Evolutionary conservation across 2,113 vertebrate genomes (phyloP), one percentile per base, ranked within the genome.

Genomic region (Motacilla alba): DNA sequence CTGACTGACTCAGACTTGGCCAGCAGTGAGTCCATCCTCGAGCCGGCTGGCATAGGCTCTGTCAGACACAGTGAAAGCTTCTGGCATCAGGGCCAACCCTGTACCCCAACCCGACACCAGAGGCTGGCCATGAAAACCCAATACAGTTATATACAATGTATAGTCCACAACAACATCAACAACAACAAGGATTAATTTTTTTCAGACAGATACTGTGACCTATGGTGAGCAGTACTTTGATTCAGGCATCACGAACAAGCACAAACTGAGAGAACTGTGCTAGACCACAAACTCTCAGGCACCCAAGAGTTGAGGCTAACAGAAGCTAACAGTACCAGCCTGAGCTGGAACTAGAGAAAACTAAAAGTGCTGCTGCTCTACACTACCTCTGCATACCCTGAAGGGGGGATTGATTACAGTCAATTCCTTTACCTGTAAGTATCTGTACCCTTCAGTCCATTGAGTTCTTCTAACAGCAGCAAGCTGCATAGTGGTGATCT

Each of bases 61-160:
- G 15, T 27, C 50, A 58, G 59, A 33, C 18, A 23, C 33, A n/a
- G 26, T 0, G 3, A 44, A 52, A 67, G 6, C 7, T 81, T 58
- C 44, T 81, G 37, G 23, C 22, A 23, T 8, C 37, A 37, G 21
- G 59, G 37, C 5, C 52, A 35, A 5, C 18, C 15, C 27, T 23
- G 13, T 21, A 24, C 4, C 5, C 7, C 10, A 6, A 8, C 3
- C 8, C 0, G 0, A 35, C 6, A 11, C 13, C 28, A 47, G 37
- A 43, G 35, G 17, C 50, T 16, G 30, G 21, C 37, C 10, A 10
- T 7, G 14, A 21, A 37, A 37, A 22, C 14, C 6, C 17, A 66
- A 0, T 5, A 30, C 11, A 46, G 4, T 10, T n/a, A 5, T 15
- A 43, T 2, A 9, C 3, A 52, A 7, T 17, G 7, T 16, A 35